Evolutionary conservation across 2,888 invertebrate genomes (phyloP), one percentile per base, ranked within the genome.

Genomic region (Hydrotaea diabolus): DNA sequence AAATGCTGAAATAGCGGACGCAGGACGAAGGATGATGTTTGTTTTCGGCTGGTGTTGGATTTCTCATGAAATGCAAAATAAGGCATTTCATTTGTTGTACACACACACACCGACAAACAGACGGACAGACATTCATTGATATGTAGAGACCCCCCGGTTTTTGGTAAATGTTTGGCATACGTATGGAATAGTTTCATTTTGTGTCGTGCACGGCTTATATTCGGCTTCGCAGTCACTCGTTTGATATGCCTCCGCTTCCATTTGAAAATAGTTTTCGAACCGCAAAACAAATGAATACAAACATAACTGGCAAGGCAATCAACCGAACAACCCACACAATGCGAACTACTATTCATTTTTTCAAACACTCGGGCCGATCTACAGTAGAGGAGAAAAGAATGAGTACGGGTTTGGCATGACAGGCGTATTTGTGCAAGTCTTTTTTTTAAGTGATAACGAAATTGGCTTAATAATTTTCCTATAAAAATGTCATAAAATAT

Each of bases 261-360:
- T 79, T 78, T 31, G 57, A 13, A 79, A 83, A 81, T 81, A 73
- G 78, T 81, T 80, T 59, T 55, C 49, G 73, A 74, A 82, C 74
- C 82, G 74, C 85, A 85, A 82, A 85, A 82, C 82, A 85, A 85
- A 82, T 85, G 77, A 82, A 82, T 82, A 85, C 82, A 85, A 85
- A 62, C 77, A 76, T 77, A 80, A 74, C 46, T 69, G 46, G 77
- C 46, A 74, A 85, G 46, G 77, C 46, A 74, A 85, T 79, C 81
- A 81, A 81, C 39, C 59, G 23, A 59, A 62, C 55, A 57, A 46
- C 43, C 43, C 62, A 23, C 69, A 77, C 55, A 64, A 69, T 73
- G 49, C 43, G 19, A 74, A 69, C 26, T 46, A 46, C 69, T 69
- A 46, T 69, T 46, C 39, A 31, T 23, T 74, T 55, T 26, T 46